Evolutionary conservation across 53 echinoderm and acorn worm species (phyloP).

Genomic region (Zoroaster sp.): DNA sequence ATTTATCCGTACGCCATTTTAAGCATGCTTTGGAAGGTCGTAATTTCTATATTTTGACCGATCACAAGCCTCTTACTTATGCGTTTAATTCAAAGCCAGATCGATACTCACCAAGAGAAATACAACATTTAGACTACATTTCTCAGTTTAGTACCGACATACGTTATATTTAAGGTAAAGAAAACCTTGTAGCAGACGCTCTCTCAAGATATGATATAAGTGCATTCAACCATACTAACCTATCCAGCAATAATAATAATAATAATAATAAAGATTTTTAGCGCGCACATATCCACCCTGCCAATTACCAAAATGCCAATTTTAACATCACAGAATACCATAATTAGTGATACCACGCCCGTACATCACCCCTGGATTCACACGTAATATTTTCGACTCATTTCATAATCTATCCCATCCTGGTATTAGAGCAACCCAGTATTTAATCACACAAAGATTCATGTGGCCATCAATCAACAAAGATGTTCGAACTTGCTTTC

Average conservation of each 20-base stretch:
- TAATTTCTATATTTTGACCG: no score
- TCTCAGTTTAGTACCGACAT: no score
- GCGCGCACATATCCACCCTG: no score
- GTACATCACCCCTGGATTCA: background rate
- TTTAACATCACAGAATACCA: background rate
- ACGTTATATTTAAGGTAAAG: background rate
- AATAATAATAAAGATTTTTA: background rate
- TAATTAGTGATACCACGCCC: conserved; percentile 17
- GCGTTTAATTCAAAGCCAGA: no score
- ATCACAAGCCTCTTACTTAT: no score
- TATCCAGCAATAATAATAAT: background rate
- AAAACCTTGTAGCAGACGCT: no score
- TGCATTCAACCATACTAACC: background rate
- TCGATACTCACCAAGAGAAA: conserved; percentile 43
- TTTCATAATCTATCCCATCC: conserved; percentile 32
- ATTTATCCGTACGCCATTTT: background rate
- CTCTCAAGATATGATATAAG: background rate
- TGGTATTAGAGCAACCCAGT: conserved; percentile 28
- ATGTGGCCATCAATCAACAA: conserved; percentile 35
- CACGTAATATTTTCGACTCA: conserved; percentile 2
- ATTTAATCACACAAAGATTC: conserved; percentile 23
- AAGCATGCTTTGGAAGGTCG: no score
- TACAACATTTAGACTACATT: conserved; percentile 7
- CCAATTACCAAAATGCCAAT: background rate
- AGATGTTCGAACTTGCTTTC: conserved; percentile 4